These are phyloP conservation scores for Nannospalax galili DNA, from an alignment of 2,113 vertebrate species.

Conservation along the genomic window DNA sequence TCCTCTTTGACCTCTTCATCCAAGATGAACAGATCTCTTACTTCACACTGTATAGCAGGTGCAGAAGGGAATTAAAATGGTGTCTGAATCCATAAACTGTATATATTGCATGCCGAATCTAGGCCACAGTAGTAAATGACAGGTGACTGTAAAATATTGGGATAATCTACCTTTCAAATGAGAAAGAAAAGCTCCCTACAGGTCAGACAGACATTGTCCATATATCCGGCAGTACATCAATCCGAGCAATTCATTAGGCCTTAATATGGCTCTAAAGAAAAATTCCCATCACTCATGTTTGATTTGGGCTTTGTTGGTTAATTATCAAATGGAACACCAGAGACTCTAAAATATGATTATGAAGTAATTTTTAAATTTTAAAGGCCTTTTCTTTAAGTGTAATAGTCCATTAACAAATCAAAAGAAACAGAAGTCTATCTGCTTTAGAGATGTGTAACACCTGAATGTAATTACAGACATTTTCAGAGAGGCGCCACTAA, in stretches of 20 bases:
- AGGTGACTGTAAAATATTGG: constrained; percentile 52
- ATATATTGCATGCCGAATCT: constrained; percentile 25
- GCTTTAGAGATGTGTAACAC: constrained; percentile 5
- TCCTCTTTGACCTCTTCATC: constrained; percentile 58
- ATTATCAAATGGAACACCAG: constrained; percentile 65
- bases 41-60: constrained; percentile 64
- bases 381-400: constrained; percentile 47
- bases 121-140: constrained; percentile 58
- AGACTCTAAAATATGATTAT: constrained; percentile 56
- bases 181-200: constrained; percentile 47
- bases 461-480: not conserved
- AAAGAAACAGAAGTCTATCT: constrained; percentile 48
- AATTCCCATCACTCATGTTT: constrained; percentile 78
- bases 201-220: constrained; percentile 72
- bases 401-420: constrained; percentile 57
- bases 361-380: constrained; percentile 49
- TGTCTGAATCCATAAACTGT: constrained; percentile 64
- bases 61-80: constrained; percentile 67
- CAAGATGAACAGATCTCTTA: constrained; percentile 70
- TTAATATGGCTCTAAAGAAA: constrained; percentile 82
- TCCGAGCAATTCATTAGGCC: constrained; percentile 80
- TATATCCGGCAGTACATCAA: constrained; percentile 79
- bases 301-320: constrained; percentile 79
- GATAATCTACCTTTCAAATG: constrained; percentile 61
- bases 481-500: constrained; percentile 23